Evolutionary conservation across 2,113 vertebrate genomes (phyloP).

Genomic region (Xiphophorus couchianus): DNA sequence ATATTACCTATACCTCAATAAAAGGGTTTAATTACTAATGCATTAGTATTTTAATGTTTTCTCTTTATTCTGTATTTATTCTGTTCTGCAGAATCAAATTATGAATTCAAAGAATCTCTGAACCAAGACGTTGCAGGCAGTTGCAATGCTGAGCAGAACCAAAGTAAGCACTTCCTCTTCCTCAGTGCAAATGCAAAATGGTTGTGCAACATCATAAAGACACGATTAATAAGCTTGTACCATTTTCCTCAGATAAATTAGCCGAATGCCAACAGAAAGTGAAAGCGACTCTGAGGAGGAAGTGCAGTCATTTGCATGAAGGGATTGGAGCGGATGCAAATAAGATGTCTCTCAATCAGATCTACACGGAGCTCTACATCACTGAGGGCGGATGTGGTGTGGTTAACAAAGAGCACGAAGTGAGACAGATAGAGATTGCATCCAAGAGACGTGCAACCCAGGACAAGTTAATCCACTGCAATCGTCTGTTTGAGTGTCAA

Average conservation of each 20-base stretch:
- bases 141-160: neutral
- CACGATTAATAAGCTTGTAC: neutral
- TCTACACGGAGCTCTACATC: slow-evolving; percentile 73
- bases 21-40: too few relatives aligned
- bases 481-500: slow-evolving; percentile 38
- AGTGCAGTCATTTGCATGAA: slow-evolving; percentile 48
- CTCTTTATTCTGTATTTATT: neutral
- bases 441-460: slow-evolving; percentile 20
- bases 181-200: neutral
- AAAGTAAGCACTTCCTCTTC: slow-evolving; percentile 33
- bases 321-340: neutral
- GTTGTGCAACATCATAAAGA: neutral
- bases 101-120: slow-evolving; percentile 3
- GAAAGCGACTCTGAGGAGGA: slow-evolving; percentile 46
- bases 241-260: slow-evolving; percentile 32
- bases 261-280: slow-evolving; percentile 44
- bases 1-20: too few relatives aligned
- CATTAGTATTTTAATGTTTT: neutral
- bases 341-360: slow-evolving; percentile 55
- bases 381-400: slow-evolving; percentile 45
- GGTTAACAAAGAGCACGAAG: slow-evolving; percentile 67
- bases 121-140: neutral
- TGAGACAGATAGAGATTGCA: slow-evolving; percentile 56
- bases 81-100: slow-evolving; percentile 16
- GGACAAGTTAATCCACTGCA: slow-evolving; percentile 65